Base-by-base conservation (phyloP, 2,888 invertebrate genomes). In the Drosophila mayaguana region DNA sequence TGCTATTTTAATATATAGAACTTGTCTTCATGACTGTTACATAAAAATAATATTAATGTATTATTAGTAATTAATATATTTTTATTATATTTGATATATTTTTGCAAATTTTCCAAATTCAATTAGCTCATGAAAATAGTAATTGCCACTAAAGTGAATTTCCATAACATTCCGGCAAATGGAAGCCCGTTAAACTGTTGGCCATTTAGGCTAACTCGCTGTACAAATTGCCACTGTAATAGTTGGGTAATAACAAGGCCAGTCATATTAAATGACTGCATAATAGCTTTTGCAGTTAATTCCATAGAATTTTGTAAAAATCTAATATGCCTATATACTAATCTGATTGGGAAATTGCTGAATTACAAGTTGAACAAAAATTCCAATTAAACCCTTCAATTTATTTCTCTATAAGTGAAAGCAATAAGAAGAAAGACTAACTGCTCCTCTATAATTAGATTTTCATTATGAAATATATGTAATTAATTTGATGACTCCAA, bases 401-500 rank as follows among this genome's bases (percentile, higher is more conserved):
- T 36, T 28, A 28, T 28, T 28, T 16, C 6, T 6, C 32, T 18
- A 18, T 14, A 18, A 32, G n/a, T 11, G 2, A n/a, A 6, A 5
- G 48, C 45, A 2, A 0, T 14, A 38, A 16, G 14, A 25, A 1
- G 14, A 3, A 3, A 6, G 1, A 6, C 2, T 7, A 40, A 53
- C 16, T 46, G 18, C 14, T 22, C n/a, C 32, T 40, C 36, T 32
- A 32, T 18, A 46, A 60, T 38, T 65, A 42, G 54, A 36, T 64
- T 69, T 45, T 56, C 25, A 54, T 43, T 69, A 64, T 45, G 36
- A 36, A 42, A 60, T 45, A 20, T 72, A 57, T 50, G 45, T 61
- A 48, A 73, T 77, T 77, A 68, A 45, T 55, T 66, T 40, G 0
- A 42, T 66, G 40, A n/a, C 46, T 20, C 8, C 4, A 42, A 16